Conservation (phyloP, 2,888 invertebrate genomes). For the Drosophila gaucha region DNA sequence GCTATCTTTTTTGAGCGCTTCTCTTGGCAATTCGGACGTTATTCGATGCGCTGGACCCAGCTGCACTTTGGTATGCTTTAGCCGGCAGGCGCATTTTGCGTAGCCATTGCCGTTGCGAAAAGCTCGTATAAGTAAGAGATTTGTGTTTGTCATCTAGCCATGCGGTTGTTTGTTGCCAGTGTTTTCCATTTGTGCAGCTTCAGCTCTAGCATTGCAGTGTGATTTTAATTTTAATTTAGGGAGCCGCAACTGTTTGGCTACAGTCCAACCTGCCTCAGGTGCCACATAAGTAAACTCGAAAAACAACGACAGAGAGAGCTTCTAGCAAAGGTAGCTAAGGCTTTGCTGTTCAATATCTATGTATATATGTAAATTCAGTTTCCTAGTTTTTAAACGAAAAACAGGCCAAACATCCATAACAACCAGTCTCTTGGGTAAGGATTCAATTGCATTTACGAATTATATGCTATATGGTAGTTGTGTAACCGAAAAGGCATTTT, state of each 20-base stretch:
- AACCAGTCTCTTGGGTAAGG: too few species aligned
- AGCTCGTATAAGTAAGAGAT: constrained; percentile 32
- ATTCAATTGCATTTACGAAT: neutral
- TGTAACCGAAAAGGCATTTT: neutral
- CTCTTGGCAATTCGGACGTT: constrained; percentile 50
- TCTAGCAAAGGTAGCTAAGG: constrained; percentile 8
- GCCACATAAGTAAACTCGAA: neutral
- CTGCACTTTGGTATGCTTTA: constrained; percentile 37
- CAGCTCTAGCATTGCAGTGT: neutral
- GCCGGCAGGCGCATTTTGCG: constrained; percentile 13
- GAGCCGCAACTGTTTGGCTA: constrained; percentile 3
- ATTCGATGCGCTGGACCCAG: constrained; percentile 25
- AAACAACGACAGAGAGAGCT: neutral
- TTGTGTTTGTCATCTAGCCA: constrained; percentile 28
- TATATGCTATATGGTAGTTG: neutral
- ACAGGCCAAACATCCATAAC: neutral
- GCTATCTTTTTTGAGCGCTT: constrained; percentile 44
- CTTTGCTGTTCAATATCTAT: constrained; percentile 1
- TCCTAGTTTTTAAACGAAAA: neutral
- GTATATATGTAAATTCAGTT: constrained; percentile 1
- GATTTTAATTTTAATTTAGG: constrained; percentile 11
- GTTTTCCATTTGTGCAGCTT: neutral
- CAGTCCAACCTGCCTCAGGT: neutral
- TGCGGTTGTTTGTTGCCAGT: neutral
- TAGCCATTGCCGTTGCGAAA: constrained; percentile 1